These are phyloP conservation scores for Chamaetylas fuelleborni DNA, from an alignment of 2,113 vertebrate species.

Conservation along the genomic window DNA sequence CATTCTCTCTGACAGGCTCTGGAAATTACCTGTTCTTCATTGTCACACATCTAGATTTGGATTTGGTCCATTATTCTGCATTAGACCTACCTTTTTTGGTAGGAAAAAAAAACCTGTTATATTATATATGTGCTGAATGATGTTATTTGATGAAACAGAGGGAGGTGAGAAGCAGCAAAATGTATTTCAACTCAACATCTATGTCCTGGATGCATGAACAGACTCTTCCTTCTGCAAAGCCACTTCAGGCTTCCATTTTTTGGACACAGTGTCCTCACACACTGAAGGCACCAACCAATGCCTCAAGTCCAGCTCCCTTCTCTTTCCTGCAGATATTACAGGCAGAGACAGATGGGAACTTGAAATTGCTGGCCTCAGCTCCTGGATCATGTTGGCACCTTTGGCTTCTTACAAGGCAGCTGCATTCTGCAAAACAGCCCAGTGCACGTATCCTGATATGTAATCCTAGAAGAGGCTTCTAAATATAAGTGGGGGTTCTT, in stretches of 20 bases:
- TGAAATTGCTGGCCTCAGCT: constrained; percentile 76
- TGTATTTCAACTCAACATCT: background rate
- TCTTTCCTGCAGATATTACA: constrained; percentile 61
- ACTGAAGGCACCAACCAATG: background rate
- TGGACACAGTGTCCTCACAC: background rate
- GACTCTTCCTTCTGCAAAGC: background rate
- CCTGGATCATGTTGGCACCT: constrained; percentile 71
- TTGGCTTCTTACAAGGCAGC: constrained; percentile 69
- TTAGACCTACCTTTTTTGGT: background rate
- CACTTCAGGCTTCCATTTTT: background rate
- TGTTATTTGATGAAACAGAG: background rate
- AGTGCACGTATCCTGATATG: constrained; percentile 78
- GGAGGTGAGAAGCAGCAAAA: background rate
- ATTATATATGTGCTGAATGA: background rate
- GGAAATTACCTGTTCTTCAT: background rate
- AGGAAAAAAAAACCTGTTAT: background rate
- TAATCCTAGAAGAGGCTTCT: constrained; percentile 79
- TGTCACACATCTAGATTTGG: background rate
- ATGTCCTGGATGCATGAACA: background rate
- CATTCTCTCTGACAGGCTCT: background rate
- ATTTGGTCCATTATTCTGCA: background rate
- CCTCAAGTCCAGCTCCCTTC: background rate
- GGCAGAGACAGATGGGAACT: constrained; percentile 80
- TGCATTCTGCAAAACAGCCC: constrained; percentile 79
- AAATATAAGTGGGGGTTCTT: constrained; percentile 77